These are phyloP conservation scores for Parasteatoda tepidariorum DNA, from an alignment of 1,140 invertebrate species.

Conservation along the genomic window DNA sequence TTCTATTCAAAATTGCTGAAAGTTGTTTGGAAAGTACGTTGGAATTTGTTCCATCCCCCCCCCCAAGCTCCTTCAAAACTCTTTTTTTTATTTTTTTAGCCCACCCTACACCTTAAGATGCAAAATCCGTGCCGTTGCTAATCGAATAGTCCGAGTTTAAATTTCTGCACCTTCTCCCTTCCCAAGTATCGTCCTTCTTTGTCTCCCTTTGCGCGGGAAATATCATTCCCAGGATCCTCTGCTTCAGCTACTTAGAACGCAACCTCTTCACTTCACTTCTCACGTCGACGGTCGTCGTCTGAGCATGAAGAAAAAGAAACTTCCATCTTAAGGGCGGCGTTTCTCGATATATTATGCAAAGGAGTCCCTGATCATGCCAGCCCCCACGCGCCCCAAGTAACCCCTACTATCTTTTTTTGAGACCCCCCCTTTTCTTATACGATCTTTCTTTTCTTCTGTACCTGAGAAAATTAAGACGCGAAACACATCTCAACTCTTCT, in stretches of 20 bases:
- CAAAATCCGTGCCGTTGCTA: background rate
- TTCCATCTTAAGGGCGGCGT: background rate
- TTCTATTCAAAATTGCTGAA: background rate
- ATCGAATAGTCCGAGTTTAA: slow-evolving; percentile 10
- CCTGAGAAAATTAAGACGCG: slow-evolving; percentile 23
- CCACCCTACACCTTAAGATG: background rate
- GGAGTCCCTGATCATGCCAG: slow-evolving; percentile 4
- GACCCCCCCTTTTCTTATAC: background rate
- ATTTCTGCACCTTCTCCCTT: background rate
- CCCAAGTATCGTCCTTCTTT: background rate
- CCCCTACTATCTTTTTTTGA: background rate
- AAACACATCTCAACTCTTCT: background rate
- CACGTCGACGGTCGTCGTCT: slow-evolving; percentile 1
- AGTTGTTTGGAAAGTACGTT: background rate
- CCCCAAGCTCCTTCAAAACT: background rate
- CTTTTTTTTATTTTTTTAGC: background rate
- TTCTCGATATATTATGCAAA: slow-evolving; percentile 19
- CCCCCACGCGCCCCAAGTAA: background rate
- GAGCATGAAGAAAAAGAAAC: background rate
- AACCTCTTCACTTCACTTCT: slow-evolving; percentile 18
- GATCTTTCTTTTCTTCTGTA: background rate
- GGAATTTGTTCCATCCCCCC: background rate
- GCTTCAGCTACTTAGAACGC: background rate
- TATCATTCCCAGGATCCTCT: background rate
- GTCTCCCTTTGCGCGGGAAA: background rate